phyloP scores from a whole-genome alignment of 1,140 invertebrate species.

The Teleogryllus occipitalis region DNA sequence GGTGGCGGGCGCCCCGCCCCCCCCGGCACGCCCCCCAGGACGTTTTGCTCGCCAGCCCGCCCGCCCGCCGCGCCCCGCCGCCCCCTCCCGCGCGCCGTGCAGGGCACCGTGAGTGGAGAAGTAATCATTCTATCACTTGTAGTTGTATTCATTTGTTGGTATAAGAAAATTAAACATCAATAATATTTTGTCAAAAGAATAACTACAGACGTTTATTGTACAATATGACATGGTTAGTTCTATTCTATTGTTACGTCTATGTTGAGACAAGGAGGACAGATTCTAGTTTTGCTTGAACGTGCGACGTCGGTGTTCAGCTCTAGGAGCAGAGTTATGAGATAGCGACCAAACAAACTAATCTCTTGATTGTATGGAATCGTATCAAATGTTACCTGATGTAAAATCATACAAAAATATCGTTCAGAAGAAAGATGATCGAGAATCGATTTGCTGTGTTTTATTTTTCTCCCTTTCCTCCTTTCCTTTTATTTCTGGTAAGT shows the following conservation, averaged over 20 bases:
- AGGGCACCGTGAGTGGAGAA: not conserved
- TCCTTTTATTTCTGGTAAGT: too few species aligned
- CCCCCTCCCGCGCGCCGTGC: not conserved
- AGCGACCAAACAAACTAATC: slow-evolving; percentile 10
- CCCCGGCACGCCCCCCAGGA: too few species aligned
- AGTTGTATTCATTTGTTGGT: slow-evolving; percentile 3
- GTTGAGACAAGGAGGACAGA: slow-evolving; percentile 13
- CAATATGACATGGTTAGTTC: not conserved
- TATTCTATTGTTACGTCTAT: slow-evolving; percentile 13
- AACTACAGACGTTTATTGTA: slow-evolving; percentile 13
- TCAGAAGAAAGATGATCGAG: slow-evolving; percentile 13
- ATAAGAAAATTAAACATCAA: slow-evolving; percentile 4
- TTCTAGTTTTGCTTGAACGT: slow-evolving; percentile 17
- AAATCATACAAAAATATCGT: slow-evolving; percentile 11
- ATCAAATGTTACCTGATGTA: slow-evolving; percentile 18
- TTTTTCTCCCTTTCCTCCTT: not conserved
- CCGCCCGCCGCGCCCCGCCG: not conserved
- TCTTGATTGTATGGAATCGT: slow-evolving; percentile 10
- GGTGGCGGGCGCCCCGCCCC: too few species aligned
- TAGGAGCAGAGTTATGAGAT: slow-evolving; percentile 6
- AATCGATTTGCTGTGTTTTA: not conserved
- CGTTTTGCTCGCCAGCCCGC: not conserved
- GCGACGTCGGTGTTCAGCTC: slow-evolving; percentile 9
- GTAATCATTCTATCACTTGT: slow-evolving; percentile 7
- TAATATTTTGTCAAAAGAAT: slow-evolving; percentile 20